Conservation (phyloP, 2,797 vertebrate genomes). For the Poecilia velifera region DNA sequence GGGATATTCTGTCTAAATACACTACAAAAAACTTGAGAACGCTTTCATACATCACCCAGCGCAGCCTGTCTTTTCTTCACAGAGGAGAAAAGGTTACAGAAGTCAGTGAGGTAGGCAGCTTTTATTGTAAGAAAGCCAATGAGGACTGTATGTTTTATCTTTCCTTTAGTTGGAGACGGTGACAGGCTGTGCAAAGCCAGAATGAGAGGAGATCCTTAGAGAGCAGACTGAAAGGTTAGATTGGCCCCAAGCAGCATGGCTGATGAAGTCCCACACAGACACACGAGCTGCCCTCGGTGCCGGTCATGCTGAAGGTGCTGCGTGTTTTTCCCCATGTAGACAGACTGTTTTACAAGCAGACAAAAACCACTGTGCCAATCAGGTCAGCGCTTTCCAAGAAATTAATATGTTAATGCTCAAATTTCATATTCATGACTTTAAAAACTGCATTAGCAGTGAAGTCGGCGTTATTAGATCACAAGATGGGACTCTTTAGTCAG, state of each 20-base stretch:
- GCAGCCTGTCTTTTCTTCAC: slow-evolving; percentile 51
- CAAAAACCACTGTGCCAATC: background rate
- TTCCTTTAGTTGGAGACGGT: slow-evolving; percentile 53
- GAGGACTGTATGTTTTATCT: slow-evolving; percentile 70
- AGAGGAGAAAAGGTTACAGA: slow-evolving; percentile 62
- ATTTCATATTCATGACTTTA: background rate
- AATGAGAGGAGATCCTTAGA: slow-evolving; percentile 67
- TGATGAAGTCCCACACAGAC: slow-evolving; percentile 46
- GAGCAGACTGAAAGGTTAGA: slow-evolving; percentile 72
- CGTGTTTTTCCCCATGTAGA: background rate
- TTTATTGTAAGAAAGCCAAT: slow-evolving; percentile 60
- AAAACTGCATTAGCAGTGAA: background rate
- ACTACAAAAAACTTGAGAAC: background rate
- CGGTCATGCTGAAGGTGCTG: slow-evolving; percentile 7
- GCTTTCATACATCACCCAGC: background rate
- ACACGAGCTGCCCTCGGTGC: slow-evolving; percentile 14
- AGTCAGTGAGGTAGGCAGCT: slow-evolving; percentile 54
- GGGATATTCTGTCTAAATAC: background rate
- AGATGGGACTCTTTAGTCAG: background rate
- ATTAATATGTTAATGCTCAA: background rate
- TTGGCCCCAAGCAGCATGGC: slow-evolving; percentile 61
- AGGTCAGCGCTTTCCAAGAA: background rate
- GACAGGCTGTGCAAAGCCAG: slow-evolving; percentile 60
- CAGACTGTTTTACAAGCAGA: background rate
- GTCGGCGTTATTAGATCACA: background rate